Evolutionary conservation across 2,797 vertebrate species (phyloP), one percentile per base, ranked within the genome.

Genomic region (Poecilia velifera): DNA sequence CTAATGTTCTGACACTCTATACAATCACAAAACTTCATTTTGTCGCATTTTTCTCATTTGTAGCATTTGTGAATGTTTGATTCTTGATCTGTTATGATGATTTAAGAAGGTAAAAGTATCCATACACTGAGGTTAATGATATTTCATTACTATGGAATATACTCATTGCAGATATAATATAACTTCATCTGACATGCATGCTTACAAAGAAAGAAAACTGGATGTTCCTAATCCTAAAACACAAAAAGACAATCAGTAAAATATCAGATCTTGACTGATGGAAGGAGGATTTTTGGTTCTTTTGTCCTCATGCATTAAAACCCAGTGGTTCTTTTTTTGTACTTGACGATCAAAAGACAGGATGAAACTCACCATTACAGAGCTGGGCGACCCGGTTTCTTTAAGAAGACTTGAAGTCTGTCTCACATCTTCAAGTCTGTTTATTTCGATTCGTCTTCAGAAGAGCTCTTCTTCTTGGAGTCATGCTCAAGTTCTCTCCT

Each of bases 321-420:
- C 53, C 36, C 31, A 72, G 18, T 16, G 10, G 43, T 51, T 81
- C 6, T 39, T n/a, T 76, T 53, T 81, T 74, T 8, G 31, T 74
- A 1, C 72, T 39, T 76, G 70, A 51, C 28, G 31, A 53, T 72
- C 3, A 68, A 78, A 82, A 86, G 34, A 16, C 4, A 80, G 3
- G 49, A 72, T 80, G 57, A 18, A 22, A 89, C 93, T 91, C 77
- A 94, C 93, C 85, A 6, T 28, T 28, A 4, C n/a, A 76, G 20
- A 77, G 45, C 25, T 62, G 8, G 76, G 16, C 62, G 70, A 74
- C 45, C 74, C 55, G 0, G 74, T 77, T 59, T 59, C 64, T 62
- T 78, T 72, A 22, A 34, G 5, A 16, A 78, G 41, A 84, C 6
- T 14, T 51, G 43, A 80, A 72, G 55, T 84, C 78, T 75, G 0